phyloP scores from a whole-genome alignment of 1,140 invertebrate genomes.

The Aphis craccivora region DNA sequence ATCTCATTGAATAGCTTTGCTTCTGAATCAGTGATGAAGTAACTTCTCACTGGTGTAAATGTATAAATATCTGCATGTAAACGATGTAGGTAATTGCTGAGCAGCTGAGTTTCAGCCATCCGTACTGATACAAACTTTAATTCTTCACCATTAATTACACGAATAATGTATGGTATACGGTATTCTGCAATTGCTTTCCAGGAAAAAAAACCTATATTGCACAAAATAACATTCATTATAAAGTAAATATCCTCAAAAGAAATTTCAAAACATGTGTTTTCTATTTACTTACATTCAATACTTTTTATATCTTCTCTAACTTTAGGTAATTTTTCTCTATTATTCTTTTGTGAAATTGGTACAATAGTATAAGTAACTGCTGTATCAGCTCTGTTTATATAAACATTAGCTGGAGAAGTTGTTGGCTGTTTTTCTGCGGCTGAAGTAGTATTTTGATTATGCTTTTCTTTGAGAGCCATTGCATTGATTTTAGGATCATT shows the following conservation, averaged over 20 bases:
- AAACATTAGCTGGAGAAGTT: neutral
- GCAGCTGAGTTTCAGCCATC: constrained; percentile 86
- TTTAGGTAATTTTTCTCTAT: neutral
- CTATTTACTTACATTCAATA: too few relatives aligned
- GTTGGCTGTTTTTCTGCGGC: constrained; percentile 62
- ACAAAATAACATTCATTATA: too few relatives aligned
- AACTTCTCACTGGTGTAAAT: constrained; percentile 89
- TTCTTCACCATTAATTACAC: too few relatives aligned
- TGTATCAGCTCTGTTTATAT: constrained; percentile 34
- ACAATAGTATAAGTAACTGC: neutral
- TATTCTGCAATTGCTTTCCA: constrained; percentile 86
- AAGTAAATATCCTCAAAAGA: too few relatives aligned
- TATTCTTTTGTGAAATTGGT: too few relatives aligned
- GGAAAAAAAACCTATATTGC: constrained; percentile 76
- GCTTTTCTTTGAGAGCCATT: constrained; percentile 82
- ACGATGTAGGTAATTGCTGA: constrained; percentile 83
- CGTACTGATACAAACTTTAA: constrained; percentile 90
- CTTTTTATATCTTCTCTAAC: too few relatives aligned
- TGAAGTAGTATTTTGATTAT: constrained; percentile 78
- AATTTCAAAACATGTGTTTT: too few relatives aligned
- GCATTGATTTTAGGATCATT: constrained; percentile 87
- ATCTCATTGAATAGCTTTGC: constrained; percentile 91
- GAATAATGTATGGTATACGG: constrained; percentile 83
- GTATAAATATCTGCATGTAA: constrained; percentile 83
- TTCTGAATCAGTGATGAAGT: constrained; percentile 91